Evolutionary conservation across 2,113 vertebrate species (phyloP).

Genomic region (Polypterus senegalus): DNA sequence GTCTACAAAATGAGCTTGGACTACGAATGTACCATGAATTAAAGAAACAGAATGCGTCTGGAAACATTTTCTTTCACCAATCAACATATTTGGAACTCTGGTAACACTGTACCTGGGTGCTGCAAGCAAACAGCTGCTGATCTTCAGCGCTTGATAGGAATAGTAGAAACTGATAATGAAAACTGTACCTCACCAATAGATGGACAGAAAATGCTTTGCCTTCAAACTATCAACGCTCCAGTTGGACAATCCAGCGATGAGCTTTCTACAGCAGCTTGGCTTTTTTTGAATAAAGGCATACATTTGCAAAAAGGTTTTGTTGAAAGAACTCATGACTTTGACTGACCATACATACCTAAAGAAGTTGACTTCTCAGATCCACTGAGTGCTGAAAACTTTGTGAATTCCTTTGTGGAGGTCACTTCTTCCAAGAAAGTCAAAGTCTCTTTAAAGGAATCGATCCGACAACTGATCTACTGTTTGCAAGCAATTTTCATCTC

Average conservation of each 20-base stretch:
- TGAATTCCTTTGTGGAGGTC: slow-evolving; percentile 59
- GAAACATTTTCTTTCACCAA: slow-evolving; percentile 41
- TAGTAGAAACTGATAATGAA: slow-evolving; percentile 31
- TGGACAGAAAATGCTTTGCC: slow-evolving; percentile 59
- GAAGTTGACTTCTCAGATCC: slow-evolving; percentile 60
- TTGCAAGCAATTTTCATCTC: slow-evolving; percentile 47
- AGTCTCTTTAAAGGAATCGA: slow-evolving; percentile 36
- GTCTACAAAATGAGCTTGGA: slow-evolving; percentile 46
- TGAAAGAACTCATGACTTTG: slow-evolving; percentile 40
- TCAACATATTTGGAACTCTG: slow-evolving; percentile 57
- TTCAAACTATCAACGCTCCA: slow-evolving; percentile 50
- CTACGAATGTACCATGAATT: slow-evolving; percentile 50
- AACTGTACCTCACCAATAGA: slow-evolving; percentile 63
- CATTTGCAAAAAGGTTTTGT: slow-evolving; percentile 52
- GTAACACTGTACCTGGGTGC: slow-evolving; percentile 66
- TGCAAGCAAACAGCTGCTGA: slow-evolving; percentile 50
- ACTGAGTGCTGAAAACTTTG: slow-evolving; percentile 39
- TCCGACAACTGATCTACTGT: slow-evolving; percentile 44
- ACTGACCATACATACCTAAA: slow-evolving; percentile 50
- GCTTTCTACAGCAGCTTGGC: slow-evolving; percentile 55
- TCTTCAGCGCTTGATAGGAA: slow-evolving; percentile 61
- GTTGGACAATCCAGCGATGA: slow-evolving; percentile 34
- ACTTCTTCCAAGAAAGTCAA: slow-evolving; percentile 42
- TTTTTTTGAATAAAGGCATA: slow-evolving; percentile 45
- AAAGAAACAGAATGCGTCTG: slow-evolving; percentile 15